phyloP scores from a whole-genome alignment of 2,888 invertebrate genomes.

The Halocaridina rubra region DNA sequence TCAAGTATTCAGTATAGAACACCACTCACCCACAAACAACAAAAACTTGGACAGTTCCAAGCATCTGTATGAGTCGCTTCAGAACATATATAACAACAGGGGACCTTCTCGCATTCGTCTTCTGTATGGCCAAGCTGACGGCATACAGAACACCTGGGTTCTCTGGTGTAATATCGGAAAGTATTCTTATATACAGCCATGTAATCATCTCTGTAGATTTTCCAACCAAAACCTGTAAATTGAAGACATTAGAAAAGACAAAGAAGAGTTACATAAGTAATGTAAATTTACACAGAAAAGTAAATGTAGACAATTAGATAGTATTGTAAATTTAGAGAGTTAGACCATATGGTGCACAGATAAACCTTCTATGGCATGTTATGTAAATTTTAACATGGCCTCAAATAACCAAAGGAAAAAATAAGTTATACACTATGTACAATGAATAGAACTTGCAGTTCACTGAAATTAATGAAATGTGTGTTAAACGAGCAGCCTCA shows the following conservation, averaged over 20 bases:
- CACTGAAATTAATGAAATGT: background rate
- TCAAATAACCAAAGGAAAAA: no score
- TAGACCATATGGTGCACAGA: no score
- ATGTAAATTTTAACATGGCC: no score
- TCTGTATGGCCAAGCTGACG: background rate
- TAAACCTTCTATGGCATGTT: no score
- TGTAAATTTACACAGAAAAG: background rate
- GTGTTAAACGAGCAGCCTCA: no score
- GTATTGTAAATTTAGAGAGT: background rate
- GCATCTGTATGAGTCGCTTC: background rate
- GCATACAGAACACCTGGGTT: background rate
- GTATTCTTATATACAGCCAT: background rate
- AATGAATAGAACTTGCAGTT: background rate
- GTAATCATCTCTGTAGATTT: constrained; percentile 6
- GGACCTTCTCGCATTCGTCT: background rate
- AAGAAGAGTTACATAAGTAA: background rate
- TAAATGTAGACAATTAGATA: background rate
- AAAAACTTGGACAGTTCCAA: background rate
- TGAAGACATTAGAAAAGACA: background rate
- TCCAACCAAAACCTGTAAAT: constrained; percentile 9
- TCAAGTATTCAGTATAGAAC: no score
- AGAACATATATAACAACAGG: constrained; percentile 20
- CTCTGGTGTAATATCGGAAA: background rate
- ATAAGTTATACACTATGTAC: background rate
- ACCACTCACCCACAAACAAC: constrained; percentile 35